Conservation (phyloP, 2,888 invertebrate genomes). For the Fissipunctia ypsillon region DNA sequence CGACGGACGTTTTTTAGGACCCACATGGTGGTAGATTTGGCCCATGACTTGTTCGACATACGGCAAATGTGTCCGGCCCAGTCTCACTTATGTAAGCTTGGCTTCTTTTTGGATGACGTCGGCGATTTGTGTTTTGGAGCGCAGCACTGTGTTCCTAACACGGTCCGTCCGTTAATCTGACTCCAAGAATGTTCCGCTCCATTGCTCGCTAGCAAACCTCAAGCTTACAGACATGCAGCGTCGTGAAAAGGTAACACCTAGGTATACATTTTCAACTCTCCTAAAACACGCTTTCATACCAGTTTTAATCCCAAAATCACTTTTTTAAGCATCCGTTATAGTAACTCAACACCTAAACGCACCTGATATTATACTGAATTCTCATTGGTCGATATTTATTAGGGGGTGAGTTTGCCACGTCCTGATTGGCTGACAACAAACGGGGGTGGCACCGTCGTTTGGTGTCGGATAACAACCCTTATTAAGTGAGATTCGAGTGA, state of each 20-base stretch:
- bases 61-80: no score
- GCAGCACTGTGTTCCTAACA: no score
- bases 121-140: no score
- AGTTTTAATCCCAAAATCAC: constrained; percentile 60
- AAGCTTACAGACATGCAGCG: not conserved
- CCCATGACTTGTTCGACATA: no score
- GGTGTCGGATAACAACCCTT: constrained; percentile 81
- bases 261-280: constrained; percentile 5
- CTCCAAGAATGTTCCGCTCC: no score
- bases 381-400: constrained; percentile 75
- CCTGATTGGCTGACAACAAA: constrained; percentile 74
- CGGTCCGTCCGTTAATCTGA: no score
- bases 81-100: no score
- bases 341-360: constrained; percentile 80
- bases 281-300: constrained; percentile 18
- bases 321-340: constrained; percentile 64
- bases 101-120: no score
- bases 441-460: constrained; percentile 77
- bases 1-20: no score
- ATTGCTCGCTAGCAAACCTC: no score
- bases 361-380: constrained; percentile 75
- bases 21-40: no score
- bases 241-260: not conserved
- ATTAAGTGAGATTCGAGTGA: constrained; percentile 81
- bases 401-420: constrained; percentile 77